Evolutionary conservation across 2,797 vertebrate genomes (phyloP), one percentile per base, ranked within the genome.

Genomic region (Crenuchus spilurus): DNA sequence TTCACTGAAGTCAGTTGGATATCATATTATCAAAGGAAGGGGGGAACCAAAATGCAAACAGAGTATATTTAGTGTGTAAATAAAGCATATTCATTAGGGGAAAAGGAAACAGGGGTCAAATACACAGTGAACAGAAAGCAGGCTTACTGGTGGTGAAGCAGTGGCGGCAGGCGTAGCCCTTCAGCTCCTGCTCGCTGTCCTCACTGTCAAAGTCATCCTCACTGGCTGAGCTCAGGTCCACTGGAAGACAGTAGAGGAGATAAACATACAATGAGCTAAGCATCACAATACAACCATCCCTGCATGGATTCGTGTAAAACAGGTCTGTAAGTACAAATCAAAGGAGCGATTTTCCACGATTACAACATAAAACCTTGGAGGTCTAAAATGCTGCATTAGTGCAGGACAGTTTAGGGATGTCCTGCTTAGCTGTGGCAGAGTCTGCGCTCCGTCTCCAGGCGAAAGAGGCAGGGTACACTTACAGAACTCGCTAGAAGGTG

Each of bases 121-220:
- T 2, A 3, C 5, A 48, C 2, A 58, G 31, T 28, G 1, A 42
- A 63, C 9, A 58, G 41, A 48, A 2, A 54, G 10, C 6, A 28
- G 31, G 51, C 94, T 91, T 95, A 99, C 98, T 98, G 88, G 98
- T 99, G 62, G 94, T 96, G 92, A 99, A 99, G 88, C 98, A 99
- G 92, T 99, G 97, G 18, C 98, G 96, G 83, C 98, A 99, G 85
- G 97, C 97, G 95, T 99, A 99, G 81, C 97, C 97, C 90, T 99
- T 99, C 91, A 99, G 91, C 80, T 99, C 98, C 91, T 99, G 97
- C 71, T 99, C 98, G 0, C 97, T 99, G 94, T 99, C 97, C 86
- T 99, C 97, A 14, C 98, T 99, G 95, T 99, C 98, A 67, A 99
- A 98, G 88, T 99, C 98, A 96, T 99, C 97, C 86, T 99, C 98